Base-by-base conservation (phyloP, 2,797 vertebrate species). In the Syndactyla subalaris region DNA sequence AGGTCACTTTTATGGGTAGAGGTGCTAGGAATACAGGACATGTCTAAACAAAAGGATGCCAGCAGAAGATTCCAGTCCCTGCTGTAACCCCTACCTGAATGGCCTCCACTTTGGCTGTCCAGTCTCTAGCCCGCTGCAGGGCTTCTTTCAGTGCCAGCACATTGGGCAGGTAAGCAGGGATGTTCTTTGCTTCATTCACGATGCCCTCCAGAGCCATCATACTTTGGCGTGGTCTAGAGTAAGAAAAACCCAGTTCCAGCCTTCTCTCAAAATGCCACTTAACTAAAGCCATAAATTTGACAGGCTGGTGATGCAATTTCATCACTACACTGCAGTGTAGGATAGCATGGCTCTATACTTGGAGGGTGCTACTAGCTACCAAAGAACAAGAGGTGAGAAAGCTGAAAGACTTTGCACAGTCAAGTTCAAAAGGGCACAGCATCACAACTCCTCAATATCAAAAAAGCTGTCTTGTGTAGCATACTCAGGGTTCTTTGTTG, bases 101-200 rank as follows among this genome's bases (percentile, higher is more conserved):
- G 92, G 99, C 98, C 89, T 99, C 99, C 95, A 99, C 99, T 97
- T 99, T 99, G 41, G 98, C 74, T 12, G 98, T 99, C 99, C 99
- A 99, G 85, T 99, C 99, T 97, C 99, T 99, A 80, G 99, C 99
- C 93, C 99, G 99, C 78, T 99, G 99, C 49, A 99, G 97, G 34
- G 99, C 99, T 82, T 99, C 99, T 96, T 99, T 98, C 61, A 99
- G 98, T 32, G 99, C 98, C 95, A 99, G 90, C 72, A 99, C 98
- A 62, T 99, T 99, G 43, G 99, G 99, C 26, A 99, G 97, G 95
- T 99, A 99, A 6, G 99, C 99, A 78, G 99, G 99, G 96, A 99
- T 99, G 97, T 99, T 99, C 97, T 98, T 98, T 10, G 99, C 99
- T 97, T 99, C 99, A 26, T 98, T 98, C 61, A 99, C 98, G 19